Evolutionary conservation across 2,797 vertebrate species (phyloP).

Genomic region (Morelia viridis): DNA sequence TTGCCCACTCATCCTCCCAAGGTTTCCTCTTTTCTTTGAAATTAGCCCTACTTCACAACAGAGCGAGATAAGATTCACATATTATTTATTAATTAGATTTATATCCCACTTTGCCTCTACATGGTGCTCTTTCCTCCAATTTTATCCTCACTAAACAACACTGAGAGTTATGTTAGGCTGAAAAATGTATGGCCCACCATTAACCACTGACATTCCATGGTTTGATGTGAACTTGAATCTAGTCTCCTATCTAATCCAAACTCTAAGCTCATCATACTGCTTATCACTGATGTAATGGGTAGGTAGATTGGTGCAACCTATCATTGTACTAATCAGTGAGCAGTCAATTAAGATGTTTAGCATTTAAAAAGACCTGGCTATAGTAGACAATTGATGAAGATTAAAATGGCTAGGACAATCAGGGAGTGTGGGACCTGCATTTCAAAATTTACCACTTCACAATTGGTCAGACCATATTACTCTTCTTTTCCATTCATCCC

Average conservation of each 20-base stretch:
- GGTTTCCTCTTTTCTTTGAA: no score
- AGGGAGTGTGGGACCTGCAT: neutral
- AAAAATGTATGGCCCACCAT: neutral
- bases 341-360: neutral
- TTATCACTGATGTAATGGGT: neutral
- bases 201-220: neutral
- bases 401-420: neutral
- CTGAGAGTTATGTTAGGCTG: neutral
- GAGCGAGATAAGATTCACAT: no score
- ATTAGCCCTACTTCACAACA: no score
- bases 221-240: neutral
- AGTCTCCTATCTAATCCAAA: neutral
- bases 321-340: neutral
- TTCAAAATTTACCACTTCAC: neutral
- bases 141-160: neutral
- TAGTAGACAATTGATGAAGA: neutral
- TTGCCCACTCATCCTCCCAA: no score
- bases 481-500: neutral
- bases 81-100: no score
- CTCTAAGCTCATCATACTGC: neutral
- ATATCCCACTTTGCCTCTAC: neutral
- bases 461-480: neutral
- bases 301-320: neutral
- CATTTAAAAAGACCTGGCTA: neutral
- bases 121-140: neutral